Evolutionary conservation across 2,888 invertebrate species (phyloP), one percentile per base, ranked within the genome.

Genomic region (Tetragonisca angustula): DNA sequence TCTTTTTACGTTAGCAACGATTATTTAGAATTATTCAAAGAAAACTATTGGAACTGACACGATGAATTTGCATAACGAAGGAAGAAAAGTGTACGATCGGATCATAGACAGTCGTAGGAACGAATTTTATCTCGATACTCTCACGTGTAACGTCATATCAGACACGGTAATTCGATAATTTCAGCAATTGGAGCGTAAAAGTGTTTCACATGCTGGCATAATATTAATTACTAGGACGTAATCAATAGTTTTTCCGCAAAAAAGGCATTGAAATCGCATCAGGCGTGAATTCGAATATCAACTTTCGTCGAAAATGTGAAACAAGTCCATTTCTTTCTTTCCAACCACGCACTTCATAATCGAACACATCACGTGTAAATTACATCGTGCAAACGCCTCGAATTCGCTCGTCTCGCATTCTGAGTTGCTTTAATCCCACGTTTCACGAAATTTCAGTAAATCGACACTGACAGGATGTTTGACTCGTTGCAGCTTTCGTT

Each of bases 161-260:
- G 24, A 24, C 32, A 15, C 15, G n/a, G 43, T 15, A 27, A 65
- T 81, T 50, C 15, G 9, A 76, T 43, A 19, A 65, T 43, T 64
- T 49, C 9, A 32, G 36, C 2, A 69, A 79, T 2, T 50, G 69
- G 54, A 79, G 27, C 72, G 36, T 69, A 49, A 36, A 52, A 32
- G 27, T 27, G n/a, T 24, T 9, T 17, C 4, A 19, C 9, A 17
- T 4, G 4, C 32, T 32, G 19, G 2, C 52, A 4, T 13, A 21
- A 3, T 17, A 36, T 49, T 61, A 36, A 43, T 43, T 36, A 32
- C 2, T 24, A 71, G 43, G 24, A 52, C 52, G 62, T 19, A 50
- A 68, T 56, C 78, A 64, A 43, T 21, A 15, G n/a, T 56, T 24
- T 15, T 59, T 15, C 0, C 1, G 15, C 24, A 2, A 13, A n/a